Percentiles rank a stretch among this genome's conserved stretches.
These are phyloP conservation scores for Cyclargus thomasi DNA, from an alignment of 1,140 invertebrate species.

Conservation along the genomic window DNA sequence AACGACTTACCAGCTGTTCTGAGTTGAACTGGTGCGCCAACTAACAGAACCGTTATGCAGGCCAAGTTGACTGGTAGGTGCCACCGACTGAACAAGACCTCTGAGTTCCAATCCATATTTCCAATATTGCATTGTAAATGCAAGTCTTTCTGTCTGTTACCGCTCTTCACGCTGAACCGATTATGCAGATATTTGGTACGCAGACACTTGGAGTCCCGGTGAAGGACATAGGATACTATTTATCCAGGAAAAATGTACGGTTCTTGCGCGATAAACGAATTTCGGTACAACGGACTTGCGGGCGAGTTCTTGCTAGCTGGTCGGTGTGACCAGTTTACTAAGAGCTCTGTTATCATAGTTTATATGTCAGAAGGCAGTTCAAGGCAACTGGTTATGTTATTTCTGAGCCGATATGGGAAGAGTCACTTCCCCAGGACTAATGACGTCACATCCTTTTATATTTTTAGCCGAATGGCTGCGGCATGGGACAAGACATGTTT, in stretches of 20 bases:
- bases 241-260: too few species aligned
- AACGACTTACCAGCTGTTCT: background rate
- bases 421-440: background rate
- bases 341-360: background rate
- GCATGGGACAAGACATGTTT: background rate
- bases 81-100: background rate
- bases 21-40: background rate
- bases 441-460: background rate
- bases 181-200: too few species aligned
- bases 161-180: too few species aligned
- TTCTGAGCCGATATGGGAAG: background rate
- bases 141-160: too few species aligned
- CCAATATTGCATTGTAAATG: too few species aligned
- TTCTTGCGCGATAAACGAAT: too few species aligned
- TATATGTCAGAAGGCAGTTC: background rate
- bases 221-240: too few species aligned
- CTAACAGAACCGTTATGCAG: background rate
- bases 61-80: background rate
- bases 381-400: background rate
- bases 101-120: background rate
- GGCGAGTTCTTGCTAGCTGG: background rate
- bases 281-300: too few species aligned
- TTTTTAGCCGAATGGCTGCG: background rate
- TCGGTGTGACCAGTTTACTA: background rate
- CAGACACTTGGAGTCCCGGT: too few species aligned